These are phyloP conservation scores for Rhimphoctona megacephalus DNA, from an alignment of 2,888 invertebrate genomes.

Conservation along the genomic window DNA sequence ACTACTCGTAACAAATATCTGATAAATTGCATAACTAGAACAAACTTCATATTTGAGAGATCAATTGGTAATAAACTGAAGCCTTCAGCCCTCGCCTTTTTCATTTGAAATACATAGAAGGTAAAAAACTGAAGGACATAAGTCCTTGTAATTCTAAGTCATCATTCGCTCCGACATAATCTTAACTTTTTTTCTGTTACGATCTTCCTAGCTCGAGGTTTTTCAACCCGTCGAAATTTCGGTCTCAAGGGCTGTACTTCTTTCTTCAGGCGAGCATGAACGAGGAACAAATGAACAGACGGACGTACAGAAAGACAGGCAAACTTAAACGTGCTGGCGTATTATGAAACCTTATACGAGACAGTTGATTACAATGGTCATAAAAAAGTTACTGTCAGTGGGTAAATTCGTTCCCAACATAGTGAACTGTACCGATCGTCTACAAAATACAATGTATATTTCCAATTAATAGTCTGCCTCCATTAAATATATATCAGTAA, in stretches of 20 bases:
- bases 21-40: neutral
- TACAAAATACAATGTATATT: neutral
- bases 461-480: neutral
- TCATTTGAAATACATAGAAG: neutral
- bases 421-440: neutral
- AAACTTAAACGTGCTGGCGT: neutral
- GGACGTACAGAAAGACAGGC: neutral
- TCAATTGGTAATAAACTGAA: neutral
- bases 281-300: neutral
- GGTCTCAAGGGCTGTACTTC: neutral
- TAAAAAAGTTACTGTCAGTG: neutral
- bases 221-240: neutral
- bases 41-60: neutral
- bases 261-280: neutral
- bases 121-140: neutral
- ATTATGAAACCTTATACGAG: neutral
- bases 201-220: neutral
- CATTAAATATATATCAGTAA: neutral
- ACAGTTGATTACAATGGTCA: neutral
- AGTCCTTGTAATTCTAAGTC: neutral
- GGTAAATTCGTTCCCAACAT: neutral
- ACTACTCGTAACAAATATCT: neutral
- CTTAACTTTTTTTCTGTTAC: neutral
- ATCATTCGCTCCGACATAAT: neutral
- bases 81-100: neutral